phyloP scores from a whole-genome alignment of 2,888 invertebrate genomes.

The Lasius fuliginosus region DNA sequence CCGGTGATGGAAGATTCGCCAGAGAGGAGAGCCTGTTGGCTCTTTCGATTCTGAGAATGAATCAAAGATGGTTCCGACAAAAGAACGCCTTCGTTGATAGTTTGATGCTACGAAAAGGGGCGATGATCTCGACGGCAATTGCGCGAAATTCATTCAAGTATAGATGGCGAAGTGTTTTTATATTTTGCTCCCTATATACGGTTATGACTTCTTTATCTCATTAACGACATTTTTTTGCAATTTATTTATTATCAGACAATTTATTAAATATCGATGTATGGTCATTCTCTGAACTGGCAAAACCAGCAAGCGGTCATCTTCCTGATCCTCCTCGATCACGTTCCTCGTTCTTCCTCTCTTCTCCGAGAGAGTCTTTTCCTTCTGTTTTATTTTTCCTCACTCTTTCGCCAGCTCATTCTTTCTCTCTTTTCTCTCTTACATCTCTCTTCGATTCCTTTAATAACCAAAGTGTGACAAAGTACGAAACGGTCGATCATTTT shows the following conservation, averaged over 20 bases:
- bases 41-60: constrained; percentile 81
- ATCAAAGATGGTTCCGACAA: constrained; percentile 81
- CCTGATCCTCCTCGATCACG: constrained; percentile 18
- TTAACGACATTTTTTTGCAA: not conserved
- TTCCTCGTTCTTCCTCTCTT: constrained; percentile 55
- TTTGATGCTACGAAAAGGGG: constrained; percentile 49
- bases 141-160: constrained; percentile 47
- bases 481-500: constrained; percentile 9
- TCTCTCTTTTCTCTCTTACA: constrained; percentile 36
- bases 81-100: constrained; percentile 73
- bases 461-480: constrained; percentile 36
- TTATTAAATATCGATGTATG: constrained; percentile 2
- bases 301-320: constrained; percentile 15
- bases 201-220: not conserved
- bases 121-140: constrained; percentile 36
- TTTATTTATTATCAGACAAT: constrained; percentile 24
- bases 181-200: not conserved
- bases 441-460: constrained; percentile 58
- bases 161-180: constrained; percentile 6
- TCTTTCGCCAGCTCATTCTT: constrained; percentile 19
- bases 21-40: constrained; percentile 58
- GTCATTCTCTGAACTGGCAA: constrained; percentile 7
- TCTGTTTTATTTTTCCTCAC: constrained; percentile 43
- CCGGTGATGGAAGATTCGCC: constrained; percentile 42
- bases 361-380: constrained; percentile 13